These are phyloP conservation scores for Thalassoma bifasciatum DNA, from an alignment of 2,113 vertebrate species.

Conservation along the genomic window DNA sequence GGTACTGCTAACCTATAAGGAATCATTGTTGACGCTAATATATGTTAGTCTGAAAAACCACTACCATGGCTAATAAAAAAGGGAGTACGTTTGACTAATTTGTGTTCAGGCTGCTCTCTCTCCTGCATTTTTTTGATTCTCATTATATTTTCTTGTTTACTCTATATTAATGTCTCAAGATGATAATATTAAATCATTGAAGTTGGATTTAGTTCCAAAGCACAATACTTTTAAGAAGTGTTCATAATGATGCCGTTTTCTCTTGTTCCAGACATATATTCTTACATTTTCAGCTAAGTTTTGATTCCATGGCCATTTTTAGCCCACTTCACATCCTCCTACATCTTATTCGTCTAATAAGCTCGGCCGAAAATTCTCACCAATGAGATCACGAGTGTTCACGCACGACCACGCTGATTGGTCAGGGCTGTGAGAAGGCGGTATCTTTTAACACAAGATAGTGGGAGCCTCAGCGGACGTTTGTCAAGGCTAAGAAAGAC, in stretches of 20 bases:
- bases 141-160: too few relatives aligned
- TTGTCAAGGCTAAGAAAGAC: not conserved
- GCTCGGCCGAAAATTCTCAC: constrained; percentile 10
- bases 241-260: too few relatives aligned
- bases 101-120: constrained; percentile 2
- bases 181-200: too few relatives aligned
- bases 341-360: not conserved
- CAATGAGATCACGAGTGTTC: constrained; percentile 33
- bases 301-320: too few relatives aligned
- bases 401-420: constrained; percentile 52
- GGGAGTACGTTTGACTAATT: constrained; percentile 54
- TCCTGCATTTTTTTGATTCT: not conserved
- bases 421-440: constrained; percentile 60
- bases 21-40: not conserved
- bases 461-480: constrained; percentile 1
- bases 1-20: not conserved
- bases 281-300: too few relatives aligned
- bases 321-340: not conserved
- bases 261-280: too few relatives aligned
- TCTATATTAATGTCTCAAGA: too few relatives aligned
- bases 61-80: constrained; percentile 28
- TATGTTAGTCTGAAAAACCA: constrained; percentile 6
- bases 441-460: constrained; percentile 68
- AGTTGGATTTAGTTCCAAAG: too few relatives aligned
- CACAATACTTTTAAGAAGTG: too few relatives aligned